These are phyloP conservation scores for Aplysina aerophoba DNA, from an alignment of 37 sponge, comb jelly and placozoan genomes.

Conservation along the genomic window DNA sequence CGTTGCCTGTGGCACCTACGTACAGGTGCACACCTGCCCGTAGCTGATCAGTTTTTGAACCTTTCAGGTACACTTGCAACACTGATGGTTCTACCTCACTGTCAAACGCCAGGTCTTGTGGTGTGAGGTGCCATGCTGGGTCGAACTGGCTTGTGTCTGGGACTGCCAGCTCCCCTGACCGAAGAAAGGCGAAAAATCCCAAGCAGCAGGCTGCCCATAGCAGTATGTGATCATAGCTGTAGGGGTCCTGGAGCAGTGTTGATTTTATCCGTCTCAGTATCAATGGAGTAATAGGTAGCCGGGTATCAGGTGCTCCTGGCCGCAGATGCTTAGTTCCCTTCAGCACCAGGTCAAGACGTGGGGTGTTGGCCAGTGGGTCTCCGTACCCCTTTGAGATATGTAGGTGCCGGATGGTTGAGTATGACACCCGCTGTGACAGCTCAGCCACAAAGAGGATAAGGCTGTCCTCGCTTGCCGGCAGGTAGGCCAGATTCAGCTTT, in stretches of 20 bases:
- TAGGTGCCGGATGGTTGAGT: too few species aligned
- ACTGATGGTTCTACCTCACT: neutral
- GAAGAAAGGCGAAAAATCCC: constrained; percentile 43
- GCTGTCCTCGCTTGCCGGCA: constrained; percentile 39
- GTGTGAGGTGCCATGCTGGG: constrained; percentile 1
- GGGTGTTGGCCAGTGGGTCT: too few species aligned
- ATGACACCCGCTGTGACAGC: constrained; percentile 20
- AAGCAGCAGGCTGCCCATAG: constrained; percentile 51
- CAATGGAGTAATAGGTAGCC: too few species aligned
- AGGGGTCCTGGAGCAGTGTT: too few species aligned
- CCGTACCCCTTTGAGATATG: too few species aligned
- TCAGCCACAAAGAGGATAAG: constrained; percentile 38
- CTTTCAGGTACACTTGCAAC: neutral
- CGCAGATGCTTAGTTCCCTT: too few species aligned
- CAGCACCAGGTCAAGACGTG: too few species aligned
- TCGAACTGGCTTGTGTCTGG: constrained; percentile 13
- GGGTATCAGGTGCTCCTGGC: too few species aligned
- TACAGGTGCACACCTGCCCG: neutral
- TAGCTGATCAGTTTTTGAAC: constrained; percentile 44
- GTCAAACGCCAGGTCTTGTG: constrained; percentile 35
- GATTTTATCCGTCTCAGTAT: too few species aligned
- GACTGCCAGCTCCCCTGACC: constrained; percentile 29
- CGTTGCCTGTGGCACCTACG: neutral
- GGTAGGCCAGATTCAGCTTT: constrained; percentile 29
- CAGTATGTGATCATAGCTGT: too few species aligned